These are phyloP conservation scores for Pinctada fucata DNA, from an alignment of 2,888 invertebrate species.

Conservation along the genomic window DNA sequence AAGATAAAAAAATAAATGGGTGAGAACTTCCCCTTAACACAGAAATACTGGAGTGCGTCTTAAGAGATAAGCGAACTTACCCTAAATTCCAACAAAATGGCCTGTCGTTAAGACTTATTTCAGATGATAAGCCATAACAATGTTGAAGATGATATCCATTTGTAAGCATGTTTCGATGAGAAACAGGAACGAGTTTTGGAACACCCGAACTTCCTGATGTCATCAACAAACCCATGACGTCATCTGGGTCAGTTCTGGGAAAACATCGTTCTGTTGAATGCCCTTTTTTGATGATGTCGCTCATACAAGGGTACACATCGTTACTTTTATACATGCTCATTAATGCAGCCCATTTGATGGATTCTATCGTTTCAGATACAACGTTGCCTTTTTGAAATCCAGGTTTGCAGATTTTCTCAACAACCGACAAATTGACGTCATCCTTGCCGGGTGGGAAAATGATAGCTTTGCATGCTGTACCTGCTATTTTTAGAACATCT, in stretches of 20 bases:
- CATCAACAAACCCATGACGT: not conserved
- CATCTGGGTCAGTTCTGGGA: not conserved
- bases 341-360: not conserved
- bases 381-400: not conserved
- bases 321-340: not conserved
- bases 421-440: not conserved
- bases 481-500: not conserved
- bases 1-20: too few relatives aligned
- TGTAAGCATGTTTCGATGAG: not conserved
- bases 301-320: not conserved
- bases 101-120: too few relatives aligned
- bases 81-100: too few relatives aligned
- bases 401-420: not conserved
- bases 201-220: not conserved
- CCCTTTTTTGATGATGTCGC: not conserved
- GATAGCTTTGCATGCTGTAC: not conserved
- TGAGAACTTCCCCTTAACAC: too few relatives aligned
- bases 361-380: not conserved
- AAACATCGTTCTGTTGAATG: not conserved
- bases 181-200: not conserved
- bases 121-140: too few relatives aligned
- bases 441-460: not conserved
- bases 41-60: too few relatives aligned
- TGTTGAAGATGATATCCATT: not conserved
- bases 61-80: too few relatives aligned